A percentile compares a stretch with the other conserved stretches of the same genome.
phyloP scores from a whole-genome alignment of 2,113 vertebrate species.

The Clarias batrachus region DNA sequence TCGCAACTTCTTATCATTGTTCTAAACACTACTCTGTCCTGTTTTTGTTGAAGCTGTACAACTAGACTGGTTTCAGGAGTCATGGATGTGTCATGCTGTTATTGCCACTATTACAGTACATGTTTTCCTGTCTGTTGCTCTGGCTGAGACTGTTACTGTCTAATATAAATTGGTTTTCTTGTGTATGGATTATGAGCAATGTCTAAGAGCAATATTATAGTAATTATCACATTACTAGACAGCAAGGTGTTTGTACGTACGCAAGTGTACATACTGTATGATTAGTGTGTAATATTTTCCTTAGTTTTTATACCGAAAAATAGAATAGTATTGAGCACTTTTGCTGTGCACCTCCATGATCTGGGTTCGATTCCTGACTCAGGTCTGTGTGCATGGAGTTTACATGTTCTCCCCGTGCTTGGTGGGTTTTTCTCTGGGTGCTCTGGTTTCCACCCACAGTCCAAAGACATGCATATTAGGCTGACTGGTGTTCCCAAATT shows the following conservation, averaged over 20 bases:
- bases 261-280: too few relatives aligned
- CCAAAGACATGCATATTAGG: too few relatives aligned
- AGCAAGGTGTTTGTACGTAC: background rate
- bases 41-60: background rate
- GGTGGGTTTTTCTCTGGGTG: too few relatives aligned
- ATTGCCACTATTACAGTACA: background rate
- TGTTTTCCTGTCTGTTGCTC: background rate
- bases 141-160: background rate
- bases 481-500: too few relatives aligned
- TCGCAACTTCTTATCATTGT: background rate
- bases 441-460: too few relatives aligned
- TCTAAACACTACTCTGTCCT: background rate
- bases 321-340: background rate
- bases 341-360: too few relatives aligned
- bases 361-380: too few relatives aligned
- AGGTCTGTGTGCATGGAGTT: too few relatives aligned
- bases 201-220: constrained; percentile 9
- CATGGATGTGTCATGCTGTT: background rate
- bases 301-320: background rate
- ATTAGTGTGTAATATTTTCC: background rate
- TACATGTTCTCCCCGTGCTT: too few relatives aligned
- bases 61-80: background rate
- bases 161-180: constrained; percentile 12
- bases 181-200: background rate
- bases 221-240: background rate